Conservation (phyloP, 2,113 vertebrate genomes). For the Neoarius graeffei region DNA sequence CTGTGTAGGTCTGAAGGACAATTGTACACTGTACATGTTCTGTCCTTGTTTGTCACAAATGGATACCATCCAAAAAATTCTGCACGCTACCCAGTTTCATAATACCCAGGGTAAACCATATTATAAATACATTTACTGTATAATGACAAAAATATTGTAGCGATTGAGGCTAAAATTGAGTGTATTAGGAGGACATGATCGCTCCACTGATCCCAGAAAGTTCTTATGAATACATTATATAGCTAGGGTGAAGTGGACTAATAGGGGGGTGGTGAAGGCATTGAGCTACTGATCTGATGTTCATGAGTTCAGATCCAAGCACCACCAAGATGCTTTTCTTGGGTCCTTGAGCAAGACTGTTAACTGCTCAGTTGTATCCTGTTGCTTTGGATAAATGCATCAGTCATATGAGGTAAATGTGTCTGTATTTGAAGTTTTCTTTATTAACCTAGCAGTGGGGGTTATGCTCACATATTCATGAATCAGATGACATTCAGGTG, state of each 20-base stretch:
- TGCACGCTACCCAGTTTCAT: background rate
- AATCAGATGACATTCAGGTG: background rate
- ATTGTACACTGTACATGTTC: background rate
- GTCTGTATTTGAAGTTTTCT: background rate
- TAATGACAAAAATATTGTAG: background rate
- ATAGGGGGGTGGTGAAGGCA: background rate
- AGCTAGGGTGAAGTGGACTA: background rate
- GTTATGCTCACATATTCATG: background rate
- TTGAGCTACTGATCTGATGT: background rate
- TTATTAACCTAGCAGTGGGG: background rate
- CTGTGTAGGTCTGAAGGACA: background rate
- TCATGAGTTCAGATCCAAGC: background rate
- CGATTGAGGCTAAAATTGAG: background rate
- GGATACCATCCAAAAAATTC: background rate
- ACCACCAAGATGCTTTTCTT: background rate
- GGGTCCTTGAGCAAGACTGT: background rate
- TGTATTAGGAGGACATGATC: background rate
- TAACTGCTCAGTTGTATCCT: background rate
- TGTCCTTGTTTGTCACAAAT: background rate
- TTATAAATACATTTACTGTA: background rate
- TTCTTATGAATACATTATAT: background rate
- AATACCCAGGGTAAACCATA: background rate
- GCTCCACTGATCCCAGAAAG: background rate
- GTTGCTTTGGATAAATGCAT: background rate
- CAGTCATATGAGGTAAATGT: background rate